phyloP scores from a whole-genome alignment of 1,140 invertebrate genomes.

The Arctopsyche grandis region DNA sequence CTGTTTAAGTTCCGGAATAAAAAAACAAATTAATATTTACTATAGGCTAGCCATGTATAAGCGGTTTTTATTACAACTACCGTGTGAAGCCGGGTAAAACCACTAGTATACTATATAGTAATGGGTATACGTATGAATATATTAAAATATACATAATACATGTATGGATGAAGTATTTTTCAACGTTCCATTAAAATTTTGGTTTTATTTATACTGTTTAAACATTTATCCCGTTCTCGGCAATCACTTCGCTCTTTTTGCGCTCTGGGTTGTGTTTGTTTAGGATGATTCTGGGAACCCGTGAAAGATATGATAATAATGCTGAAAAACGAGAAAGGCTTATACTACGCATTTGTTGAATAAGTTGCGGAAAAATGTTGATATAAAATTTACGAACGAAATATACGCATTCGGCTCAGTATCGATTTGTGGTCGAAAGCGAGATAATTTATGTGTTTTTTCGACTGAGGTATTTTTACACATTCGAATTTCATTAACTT shows the following conservation, averaged over 20 bases:
- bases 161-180: background rate
- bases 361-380: too few species aligned
- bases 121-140: too few species aligned
- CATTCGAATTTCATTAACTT: background rate
- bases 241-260: conserved; percentile 2
- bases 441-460: background rate
- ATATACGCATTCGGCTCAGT: background rate
- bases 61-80: too few species aligned
- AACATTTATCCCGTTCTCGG: conserved; percentile 5
- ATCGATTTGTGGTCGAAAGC: background rate
- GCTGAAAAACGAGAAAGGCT: background rate
- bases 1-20: too few species aligned
- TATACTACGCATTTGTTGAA: too few species aligned
- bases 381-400: too few species aligned
- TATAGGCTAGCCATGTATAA: too few species aligned
- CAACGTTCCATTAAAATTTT: background rate
- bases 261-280: background rate
- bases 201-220: conserved; percentile 12
- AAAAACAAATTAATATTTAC: too few species aligned
- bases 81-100: too few species aligned
- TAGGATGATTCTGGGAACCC: background rate
- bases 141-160: too few species aligned
- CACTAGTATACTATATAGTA: too few species aligned
- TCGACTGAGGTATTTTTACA: background rate
- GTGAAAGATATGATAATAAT: background rate